These are phyloP conservation scores for Eidolon helvum DNA, from an alignment of 2,113 vertebrate genomes.

Conservation along the genomic window DNA sequence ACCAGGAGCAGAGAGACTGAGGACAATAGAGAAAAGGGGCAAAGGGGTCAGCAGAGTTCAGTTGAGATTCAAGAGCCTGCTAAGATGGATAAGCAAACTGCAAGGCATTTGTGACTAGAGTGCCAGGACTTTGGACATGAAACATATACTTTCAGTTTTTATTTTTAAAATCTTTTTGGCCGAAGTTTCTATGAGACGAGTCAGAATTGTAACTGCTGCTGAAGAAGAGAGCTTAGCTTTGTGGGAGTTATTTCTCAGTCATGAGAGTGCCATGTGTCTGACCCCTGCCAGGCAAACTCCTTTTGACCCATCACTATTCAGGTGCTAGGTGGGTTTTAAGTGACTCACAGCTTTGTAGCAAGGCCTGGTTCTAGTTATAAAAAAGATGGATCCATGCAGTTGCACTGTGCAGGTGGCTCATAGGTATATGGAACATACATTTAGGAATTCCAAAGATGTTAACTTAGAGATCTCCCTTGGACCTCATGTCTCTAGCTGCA, in stretches of 20 bases:
- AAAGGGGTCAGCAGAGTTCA: neutral
- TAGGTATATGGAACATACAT: accelerated
- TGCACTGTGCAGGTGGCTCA: neutral
- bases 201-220: neutral
- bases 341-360: neutral
- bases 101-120: neutral
- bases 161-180: neutral
- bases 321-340: neutral
- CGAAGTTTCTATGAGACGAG: neutral
- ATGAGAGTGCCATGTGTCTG: neutral
- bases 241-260: neutral
- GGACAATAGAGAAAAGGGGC: neutral
- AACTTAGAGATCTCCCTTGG: neutral
- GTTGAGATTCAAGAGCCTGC: neutral
- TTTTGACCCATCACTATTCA: neutral
- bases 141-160: neutral
- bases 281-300: neutral
- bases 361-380: neutral
- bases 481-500: neutral
- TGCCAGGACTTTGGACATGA: neutral
- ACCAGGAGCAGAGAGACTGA: neutral
- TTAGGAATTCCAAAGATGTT: neutral
- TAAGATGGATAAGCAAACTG: neutral
- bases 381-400: neutral
- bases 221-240: neutral